Conservation (phyloP, 2,888 invertebrate species). For the Drosophila quinaria region DNA sequence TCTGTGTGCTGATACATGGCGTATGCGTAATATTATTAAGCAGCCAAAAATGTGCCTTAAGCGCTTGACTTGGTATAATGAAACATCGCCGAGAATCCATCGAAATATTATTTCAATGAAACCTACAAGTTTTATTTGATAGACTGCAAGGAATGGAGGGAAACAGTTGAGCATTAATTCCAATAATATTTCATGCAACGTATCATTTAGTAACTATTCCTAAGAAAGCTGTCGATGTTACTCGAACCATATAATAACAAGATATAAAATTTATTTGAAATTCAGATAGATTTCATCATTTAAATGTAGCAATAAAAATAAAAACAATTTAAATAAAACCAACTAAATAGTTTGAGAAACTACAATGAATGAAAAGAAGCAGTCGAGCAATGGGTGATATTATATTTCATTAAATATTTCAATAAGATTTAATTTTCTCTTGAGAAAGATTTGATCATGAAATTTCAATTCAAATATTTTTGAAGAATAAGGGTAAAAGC, state of each 20-base stretch:
- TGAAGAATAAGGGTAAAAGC: no score
- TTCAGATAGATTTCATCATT: neutral
- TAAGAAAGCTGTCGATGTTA: neutral
- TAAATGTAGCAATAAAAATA: neutral
- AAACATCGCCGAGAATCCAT: constrained; percentile 14
- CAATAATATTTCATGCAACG: neutral
- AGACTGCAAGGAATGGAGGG: neutral
- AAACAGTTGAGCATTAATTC: constrained; percentile 3
- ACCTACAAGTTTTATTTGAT: neutral
- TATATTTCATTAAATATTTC: no score
- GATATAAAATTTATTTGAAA: no score
- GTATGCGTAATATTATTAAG: constrained; percentile 62
- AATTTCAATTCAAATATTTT: no score
- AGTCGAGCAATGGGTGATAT: no score
- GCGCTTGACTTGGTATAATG: constrained; percentile 18
- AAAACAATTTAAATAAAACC: no score
- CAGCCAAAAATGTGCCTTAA: constrained; percentile 22
- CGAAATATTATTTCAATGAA: neutral
- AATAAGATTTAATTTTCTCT: no score
- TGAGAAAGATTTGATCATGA: no score
- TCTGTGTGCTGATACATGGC: constrained; percentile 14
- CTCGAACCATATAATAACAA: no score
- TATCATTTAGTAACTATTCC: neutral
- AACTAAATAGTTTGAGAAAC: no score
- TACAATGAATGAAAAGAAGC: no score